Evolutionary conservation across 2,113 vertebrate genomes (phyloP).

Genomic region (Pyxicephalus adspersus): DNA sequence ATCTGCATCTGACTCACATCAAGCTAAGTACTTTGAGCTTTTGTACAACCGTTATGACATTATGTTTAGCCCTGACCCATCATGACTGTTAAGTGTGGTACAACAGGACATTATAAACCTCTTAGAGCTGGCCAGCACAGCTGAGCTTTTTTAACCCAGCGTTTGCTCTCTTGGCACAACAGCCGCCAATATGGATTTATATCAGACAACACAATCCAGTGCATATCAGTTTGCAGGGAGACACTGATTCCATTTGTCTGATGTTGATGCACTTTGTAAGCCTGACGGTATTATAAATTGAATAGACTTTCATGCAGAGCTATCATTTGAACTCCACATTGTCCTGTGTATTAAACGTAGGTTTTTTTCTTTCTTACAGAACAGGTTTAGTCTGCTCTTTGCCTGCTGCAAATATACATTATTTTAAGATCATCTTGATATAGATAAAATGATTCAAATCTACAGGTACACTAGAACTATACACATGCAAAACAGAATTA

Average conservation of each 20-base stretch:
- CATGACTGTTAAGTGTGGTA: slow-evolving; percentile 2
- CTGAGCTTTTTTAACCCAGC: slow-evolving; percentile 17
- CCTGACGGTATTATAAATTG: not conserved
- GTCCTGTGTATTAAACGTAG: not conserved
- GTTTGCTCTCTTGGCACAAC: slow-evolving; percentile 33
- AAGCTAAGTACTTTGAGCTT: not conserved
- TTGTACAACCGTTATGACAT: slow-evolving; percentile 1
- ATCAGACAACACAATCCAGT: not conserved
- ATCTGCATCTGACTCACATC: not conserved
- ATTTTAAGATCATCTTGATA: slow-evolving; percentile 1
- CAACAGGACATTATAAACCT: slow-evolving; percentile 44
- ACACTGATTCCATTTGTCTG: slow-evolving; percentile 23
- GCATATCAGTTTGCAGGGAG: not conserved
- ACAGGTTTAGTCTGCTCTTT: not conserved
- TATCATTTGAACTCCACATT: not conserved
- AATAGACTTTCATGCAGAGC: not conserved
- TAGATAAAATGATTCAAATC: slow-evolving; percentile 7
- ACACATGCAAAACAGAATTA: too few relatives aligned
- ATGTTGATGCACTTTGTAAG: not conserved
- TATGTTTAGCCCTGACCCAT: not conserved
- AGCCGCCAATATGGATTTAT: slow-evolving; percentile 54
- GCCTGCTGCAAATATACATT: slow-evolving; percentile 1
- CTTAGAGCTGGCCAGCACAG: not conserved
- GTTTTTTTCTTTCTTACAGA: not conserved
- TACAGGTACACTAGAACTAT: not conserved